A percentile compares a stretch with the other conserved stretches of the same genome.
Evolutionary conservation across 2,113 vertebrate genomes (phyloP).

Genomic region (Trachemys scripta): DNA sequence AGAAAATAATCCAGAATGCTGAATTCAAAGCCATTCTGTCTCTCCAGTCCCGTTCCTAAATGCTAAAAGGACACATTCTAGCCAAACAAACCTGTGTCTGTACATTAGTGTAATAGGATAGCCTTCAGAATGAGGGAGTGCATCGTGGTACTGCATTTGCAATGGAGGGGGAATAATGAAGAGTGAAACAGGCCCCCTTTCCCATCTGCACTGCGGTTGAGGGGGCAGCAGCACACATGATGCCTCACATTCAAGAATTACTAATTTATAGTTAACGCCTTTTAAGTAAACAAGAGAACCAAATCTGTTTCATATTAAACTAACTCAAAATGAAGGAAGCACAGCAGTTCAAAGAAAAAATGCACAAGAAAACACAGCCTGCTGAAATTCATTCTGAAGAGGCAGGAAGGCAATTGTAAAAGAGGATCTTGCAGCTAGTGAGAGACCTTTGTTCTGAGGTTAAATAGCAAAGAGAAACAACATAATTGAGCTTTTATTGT

Average conservation of each 20-base stretch:
- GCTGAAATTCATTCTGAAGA: constrained; percentile 50
- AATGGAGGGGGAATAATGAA: background rate
- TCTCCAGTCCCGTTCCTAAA: background rate
- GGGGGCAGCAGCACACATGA: background rate
- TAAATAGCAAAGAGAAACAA: constrained; percentile 51
- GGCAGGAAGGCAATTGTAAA: constrained; percentile 58
- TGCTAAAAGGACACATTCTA: background rate
- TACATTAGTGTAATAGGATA: background rate
- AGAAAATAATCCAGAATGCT: background rate
- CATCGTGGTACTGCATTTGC: background rate
- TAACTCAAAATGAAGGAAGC: constrained; percentile 59
- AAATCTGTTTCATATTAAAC: constrained; percentile 74
- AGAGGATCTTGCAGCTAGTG: constrained; percentile 29
- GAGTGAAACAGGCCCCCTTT: constrained; percentile 16
- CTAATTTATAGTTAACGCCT: constrained; percentile 69
- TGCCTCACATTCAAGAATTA: constrained; percentile 48
- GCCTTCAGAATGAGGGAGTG: constrained; percentile 14
- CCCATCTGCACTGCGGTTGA: background rate
- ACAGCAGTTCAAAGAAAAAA: constrained; percentile 67
- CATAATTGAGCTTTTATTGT: constrained; percentile 54
- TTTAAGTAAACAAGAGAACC: constrained; percentile 66
- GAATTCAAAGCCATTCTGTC: constrained; percentile 15
- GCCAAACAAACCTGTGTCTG: constrained; percentile 9
- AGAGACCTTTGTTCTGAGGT: background rate
- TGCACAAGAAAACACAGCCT: constrained; percentile 34